phyloP scores from a whole-genome alignment of 2,888 invertebrate species.

The Odontothrips loti region DNA sequence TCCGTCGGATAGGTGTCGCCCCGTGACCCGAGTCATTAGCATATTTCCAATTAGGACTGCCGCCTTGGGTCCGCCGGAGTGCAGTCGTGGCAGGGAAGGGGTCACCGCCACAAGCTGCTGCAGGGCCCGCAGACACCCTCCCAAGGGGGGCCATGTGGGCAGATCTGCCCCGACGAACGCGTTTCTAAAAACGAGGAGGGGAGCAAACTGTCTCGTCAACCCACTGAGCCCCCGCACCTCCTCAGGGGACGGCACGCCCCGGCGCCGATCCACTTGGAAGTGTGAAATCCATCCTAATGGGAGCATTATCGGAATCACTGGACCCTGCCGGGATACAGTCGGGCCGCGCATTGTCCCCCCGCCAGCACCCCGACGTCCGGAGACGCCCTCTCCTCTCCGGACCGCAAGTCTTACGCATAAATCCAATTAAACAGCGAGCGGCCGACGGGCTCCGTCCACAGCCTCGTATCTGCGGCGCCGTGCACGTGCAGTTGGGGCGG shows the following conservation, averaged over 20 bases:
- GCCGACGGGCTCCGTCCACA: not conserved
- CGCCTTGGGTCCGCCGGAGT: too few relatives aligned
- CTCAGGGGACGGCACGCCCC: not conserved
- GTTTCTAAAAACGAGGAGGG: too few relatives aligned
- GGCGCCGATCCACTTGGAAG: not conserved
- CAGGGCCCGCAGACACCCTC: not conserved
- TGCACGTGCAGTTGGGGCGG: not conserved
- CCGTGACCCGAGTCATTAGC: not conserved
- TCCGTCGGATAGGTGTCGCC: not conserved
- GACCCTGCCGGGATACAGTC: conserved; percentile 9
- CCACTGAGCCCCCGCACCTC: too few relatives aligned
- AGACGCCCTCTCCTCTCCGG: not conserved
- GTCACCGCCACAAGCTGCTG: not conserved
- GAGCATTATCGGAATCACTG: conserved; percentile 17
- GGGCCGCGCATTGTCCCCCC: not conserved
- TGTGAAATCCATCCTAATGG: conserved; percentile 26
- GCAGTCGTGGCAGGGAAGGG: too few relatives aligned
- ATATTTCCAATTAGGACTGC: conserved; percentile 1
- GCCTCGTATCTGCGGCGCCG: not conserved
- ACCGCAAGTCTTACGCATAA: conserved; percentile 19
- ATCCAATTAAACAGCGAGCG: conserved; percentile 24
- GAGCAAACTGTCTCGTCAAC: too few relatives aligned
- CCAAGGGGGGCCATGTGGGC: too few relatives aligned
- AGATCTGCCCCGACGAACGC: too few relatives aligned
- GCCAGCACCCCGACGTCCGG: not conserved